These are phyloP conservation scores for Procambarus clarkii DNA, from an alignment of 1,140 invertebrate genomes.

Conservation along the genomic window DNA sequence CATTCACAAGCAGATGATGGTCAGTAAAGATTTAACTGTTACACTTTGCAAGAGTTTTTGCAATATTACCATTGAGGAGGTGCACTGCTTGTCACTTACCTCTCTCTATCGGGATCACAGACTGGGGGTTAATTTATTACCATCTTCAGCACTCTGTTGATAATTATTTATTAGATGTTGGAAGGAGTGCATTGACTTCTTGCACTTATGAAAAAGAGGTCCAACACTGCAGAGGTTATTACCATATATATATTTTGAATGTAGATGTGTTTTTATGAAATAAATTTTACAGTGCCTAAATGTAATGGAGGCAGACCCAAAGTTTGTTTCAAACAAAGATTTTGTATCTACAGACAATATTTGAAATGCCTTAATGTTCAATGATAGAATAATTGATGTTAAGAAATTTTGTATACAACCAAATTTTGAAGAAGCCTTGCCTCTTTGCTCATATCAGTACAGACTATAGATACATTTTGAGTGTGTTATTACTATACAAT, in stretches of 20 bases:
- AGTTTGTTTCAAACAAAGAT: slow-evolving; percentile 48
- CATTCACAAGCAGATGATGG: slow-evolving; percentile 39
- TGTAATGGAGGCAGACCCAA: slow-evolving; percentile 54
- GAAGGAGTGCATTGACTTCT: slow-evolving; percentile 3
- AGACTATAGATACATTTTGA: slow-evolving; percentile 56
- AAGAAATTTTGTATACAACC: slow-evolving; percentile 59
- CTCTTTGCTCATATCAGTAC: slow-evolving; percentile 68
- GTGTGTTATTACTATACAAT: slow-evolving; percentile 48
- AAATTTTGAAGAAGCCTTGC: slow-evolving; percentile 68
- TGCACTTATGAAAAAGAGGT: slow-evolving; percentile 7
- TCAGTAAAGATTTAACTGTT: slow-evolving; percentile 18
- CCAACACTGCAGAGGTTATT: slow-evolving; percentile 6
- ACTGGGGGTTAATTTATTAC: background rate
- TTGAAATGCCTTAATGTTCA: slow-evolving; percentile 65
- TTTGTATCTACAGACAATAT: slow-evolving; percentile 66
- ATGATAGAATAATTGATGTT: slow-evolving; percentile 48
- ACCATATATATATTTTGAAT: slow-evolving; percentile 40
- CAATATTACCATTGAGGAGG: background rate
- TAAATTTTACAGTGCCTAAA: slow-evolving; percentile 62
- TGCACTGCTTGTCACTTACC: background rate
- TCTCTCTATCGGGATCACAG: background rate
- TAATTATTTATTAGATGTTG: background rate
- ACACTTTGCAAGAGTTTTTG: background rate
- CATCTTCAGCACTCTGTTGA: background rate
- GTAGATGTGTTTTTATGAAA: slow-evolving; percentile 40